Evolutionary conservation across 2,888 invertebrate species (phyloP).

Genomic region (Mantis religiosa): DNA sequence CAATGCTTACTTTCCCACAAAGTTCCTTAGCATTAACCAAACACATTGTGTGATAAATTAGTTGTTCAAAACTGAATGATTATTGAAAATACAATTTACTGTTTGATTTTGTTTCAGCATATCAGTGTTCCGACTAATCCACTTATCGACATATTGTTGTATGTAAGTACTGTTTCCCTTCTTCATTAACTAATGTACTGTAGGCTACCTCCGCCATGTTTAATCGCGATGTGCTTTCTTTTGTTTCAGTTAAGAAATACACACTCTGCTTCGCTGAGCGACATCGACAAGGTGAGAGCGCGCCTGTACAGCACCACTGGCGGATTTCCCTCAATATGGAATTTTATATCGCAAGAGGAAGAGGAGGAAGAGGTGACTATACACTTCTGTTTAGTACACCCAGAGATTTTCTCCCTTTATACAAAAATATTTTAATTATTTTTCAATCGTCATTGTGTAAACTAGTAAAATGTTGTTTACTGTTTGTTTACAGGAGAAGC

Average conservation of each 20-base stretch:
- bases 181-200: too few relatives aligned
- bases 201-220: too few relatives aligned
- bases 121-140: not conserved
- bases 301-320: not conserved
- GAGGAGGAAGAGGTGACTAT: not conserved
- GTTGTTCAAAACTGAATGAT: not conserved
- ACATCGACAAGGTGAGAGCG: too few relatives aligned
- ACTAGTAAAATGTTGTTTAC: too few relatives aligned
- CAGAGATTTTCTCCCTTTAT: too few relatives aligned
- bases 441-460: too few relatives aligned
- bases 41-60: not conserved
- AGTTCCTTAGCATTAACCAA: too few relatives aligned
- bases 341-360: not conserved
- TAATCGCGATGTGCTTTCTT: too few relatives aligned
- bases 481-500: not conserved
- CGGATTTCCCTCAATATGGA: not conserved
- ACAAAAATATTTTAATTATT: too few relatives aligned
- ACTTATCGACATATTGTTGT: not conserved
- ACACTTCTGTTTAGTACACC: too few relatives aligned
- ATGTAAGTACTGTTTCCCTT: not conserved
- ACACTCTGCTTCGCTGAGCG: too few relatives aligned
- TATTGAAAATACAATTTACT: not conserved
- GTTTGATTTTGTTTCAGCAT: not conserved
- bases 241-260: not conserved
- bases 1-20: too few relatives aligned